Conservation (phyloP, 2,888 invertebrate species). For the Nezara viridula region DNA sequence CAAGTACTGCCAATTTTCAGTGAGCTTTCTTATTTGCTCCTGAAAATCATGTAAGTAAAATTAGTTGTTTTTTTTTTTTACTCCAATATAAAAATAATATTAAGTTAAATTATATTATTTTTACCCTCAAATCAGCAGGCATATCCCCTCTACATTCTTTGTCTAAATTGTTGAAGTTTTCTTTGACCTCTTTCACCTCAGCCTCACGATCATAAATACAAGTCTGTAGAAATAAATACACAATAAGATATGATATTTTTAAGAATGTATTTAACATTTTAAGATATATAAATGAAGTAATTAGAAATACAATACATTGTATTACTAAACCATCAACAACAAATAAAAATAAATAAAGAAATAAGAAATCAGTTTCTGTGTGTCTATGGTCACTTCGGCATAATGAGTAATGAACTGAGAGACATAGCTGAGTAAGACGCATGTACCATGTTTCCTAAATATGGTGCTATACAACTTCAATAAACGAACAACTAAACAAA, state of each 20-base stretch:
- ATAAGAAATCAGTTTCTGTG: too few species aligned
- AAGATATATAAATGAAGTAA: neutral
- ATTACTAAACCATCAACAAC: too few species aligned
- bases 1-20: conserved; percentile 73
- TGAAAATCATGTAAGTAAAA: conserved; percentile 65
- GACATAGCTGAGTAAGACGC: too few species aligned
- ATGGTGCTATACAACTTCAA: too few species aligned
- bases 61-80: neutral
- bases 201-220: conserved; percentile 71
- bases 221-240: conserved; percentile 64
- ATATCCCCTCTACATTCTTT: conserved; percentile 71
- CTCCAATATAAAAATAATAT: neutral
- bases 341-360: too few species aligned
- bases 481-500: too few species aligned
- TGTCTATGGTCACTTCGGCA: too few species aligned
- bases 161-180: conserved; percentile 77
- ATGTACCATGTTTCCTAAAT: too few species aligned
- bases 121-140: conserved; percentile 63
- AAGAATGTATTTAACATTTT: neutral
- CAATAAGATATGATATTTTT: neutral
- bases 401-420: too few species aligned
- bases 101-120: neutral
- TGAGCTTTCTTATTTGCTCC: conserved; percentile 72
- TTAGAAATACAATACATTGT: neutral
- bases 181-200: conserved; percentile 76